Conservation (phyloP, 1,140 invertebrate genomes). For the Yoshiicerus persimilis region DNA sequence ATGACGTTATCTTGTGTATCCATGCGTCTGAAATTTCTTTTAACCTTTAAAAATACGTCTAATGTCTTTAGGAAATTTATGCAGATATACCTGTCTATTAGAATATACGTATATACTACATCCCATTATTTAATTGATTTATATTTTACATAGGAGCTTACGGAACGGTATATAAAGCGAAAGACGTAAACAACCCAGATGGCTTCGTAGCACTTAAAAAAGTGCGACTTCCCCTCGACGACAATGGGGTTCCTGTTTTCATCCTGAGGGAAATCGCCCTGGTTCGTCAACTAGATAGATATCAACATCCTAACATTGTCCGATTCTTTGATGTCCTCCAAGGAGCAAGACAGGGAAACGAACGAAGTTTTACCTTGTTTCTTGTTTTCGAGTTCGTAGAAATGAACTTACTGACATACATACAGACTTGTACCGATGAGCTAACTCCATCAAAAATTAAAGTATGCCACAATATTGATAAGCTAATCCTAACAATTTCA, state of each 20-base stretch:
- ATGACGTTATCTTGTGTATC: too few relatives aligned
- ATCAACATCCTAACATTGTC: slow-evolving; percentile 90
- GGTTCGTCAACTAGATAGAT: slow-evolving; percentile 73
- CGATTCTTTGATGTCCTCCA: slow-evolving; percentile 91
- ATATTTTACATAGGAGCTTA: slow-evolving; percentile 32
- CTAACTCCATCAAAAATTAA: slow-evolving; percentile 70
- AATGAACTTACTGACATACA: slow-evolving; percentile 78
- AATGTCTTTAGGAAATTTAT: too few relatives aligned
- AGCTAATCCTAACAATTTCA: neutral
- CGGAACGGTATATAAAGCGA: neutral
- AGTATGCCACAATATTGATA: slow-evolving; percentile 57
- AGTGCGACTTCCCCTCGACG: slow-evolving; percentile 52
- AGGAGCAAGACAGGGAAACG: slow-evolving; percentile 69
- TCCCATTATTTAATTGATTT: neutral
- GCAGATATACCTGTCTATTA: too few relatives aligned
- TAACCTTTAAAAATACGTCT: too few relatives aligned
- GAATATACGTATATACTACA: neutral
- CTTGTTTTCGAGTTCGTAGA: slow-evolving; percentile 97
- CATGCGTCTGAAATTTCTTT: too few relatives aligned
- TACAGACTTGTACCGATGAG: slow-evolving; percentile 69
- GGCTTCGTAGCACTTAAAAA: slow-evolving; percentile 58
- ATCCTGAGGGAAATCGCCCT: neutral
- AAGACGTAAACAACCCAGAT: neutral
- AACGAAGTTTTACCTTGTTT: slow-evolving; percentile 76
- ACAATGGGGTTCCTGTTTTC: neutral